Evolutionary conservation across 2,888 invertebrate genomes (phyloP).

Genomic region (Eupithecia subumbrata): DNA sequence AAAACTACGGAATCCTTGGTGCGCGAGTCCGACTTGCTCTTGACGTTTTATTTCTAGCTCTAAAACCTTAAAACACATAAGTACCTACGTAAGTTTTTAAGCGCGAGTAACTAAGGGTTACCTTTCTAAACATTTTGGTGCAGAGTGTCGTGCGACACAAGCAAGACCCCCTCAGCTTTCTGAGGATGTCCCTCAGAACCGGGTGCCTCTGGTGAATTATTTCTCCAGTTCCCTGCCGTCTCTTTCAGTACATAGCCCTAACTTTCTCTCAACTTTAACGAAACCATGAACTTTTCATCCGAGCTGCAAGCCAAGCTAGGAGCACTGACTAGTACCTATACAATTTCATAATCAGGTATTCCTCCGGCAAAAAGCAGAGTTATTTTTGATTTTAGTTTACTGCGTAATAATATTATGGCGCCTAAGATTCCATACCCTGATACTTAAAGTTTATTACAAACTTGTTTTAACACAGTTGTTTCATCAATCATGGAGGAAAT

Average conservation of each 20-base stretch:
- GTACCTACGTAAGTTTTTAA: too few species aligned
- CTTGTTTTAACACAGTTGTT: not conserved
- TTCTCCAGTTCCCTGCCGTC: not conserved
- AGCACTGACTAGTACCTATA: not conserved
- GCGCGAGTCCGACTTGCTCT: too few species aligned
- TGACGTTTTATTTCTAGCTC: too few species aligned
- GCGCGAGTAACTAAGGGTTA: too few species aligned
- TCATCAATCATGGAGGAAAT: constrained; percentile 27
- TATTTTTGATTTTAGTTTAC: constrained; percentile 8
- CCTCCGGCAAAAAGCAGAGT: constrained; percentile 34
- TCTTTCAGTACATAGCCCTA: not conserved
- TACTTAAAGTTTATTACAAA: not conserved
- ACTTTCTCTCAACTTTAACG: not conserved
- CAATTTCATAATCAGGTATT: not conserved
- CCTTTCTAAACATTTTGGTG: not conserved
- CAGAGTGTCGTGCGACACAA: not conserved
- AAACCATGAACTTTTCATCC: not conserved
- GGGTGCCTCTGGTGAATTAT: not conserved
- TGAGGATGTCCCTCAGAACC: not conserved
- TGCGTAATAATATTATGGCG: constrained; percentile 9
- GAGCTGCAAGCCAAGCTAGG: not conserved
- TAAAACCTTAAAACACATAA: too few species aligned
- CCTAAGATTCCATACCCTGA: not conserved
- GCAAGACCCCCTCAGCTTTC: too few species aligned
- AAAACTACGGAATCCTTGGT: too few species aligned